Base-by-base conservation (phyloP, 2,113 vertebrate species). In the Sphyrna mokarran region DNA sequence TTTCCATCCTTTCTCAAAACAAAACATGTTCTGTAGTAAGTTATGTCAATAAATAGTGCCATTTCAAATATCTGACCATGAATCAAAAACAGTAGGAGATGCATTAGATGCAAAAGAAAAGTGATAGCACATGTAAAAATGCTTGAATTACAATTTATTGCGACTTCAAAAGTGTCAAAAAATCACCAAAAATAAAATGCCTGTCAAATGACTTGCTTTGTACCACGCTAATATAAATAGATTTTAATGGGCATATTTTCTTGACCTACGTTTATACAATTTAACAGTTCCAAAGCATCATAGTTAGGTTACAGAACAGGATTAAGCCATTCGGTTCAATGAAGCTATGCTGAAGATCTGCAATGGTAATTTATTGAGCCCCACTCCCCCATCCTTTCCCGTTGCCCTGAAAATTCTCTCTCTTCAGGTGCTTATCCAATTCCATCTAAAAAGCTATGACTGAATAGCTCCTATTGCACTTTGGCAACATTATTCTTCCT, bases 61-160 rank as follows among this genome's bases (percentile, higher is more conserved):
- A 69, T 95, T 94, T 66, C 72, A n/a, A n/a, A 93, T 93, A 93
- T 37, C 94, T 48, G 40, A 95, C 54, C 68, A 29, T 22, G 70
- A 18, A 26, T 43, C 69, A 76, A 26, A 48, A 63, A 23, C n/a
- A 4, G 61, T 20, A 37, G 14, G 14, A 20, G 87, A 1, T 63
- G 33, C 33, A 91, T 91, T 18, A 8, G 58, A 37, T 5, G n/a
- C n/a, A 14, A 63, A 91, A 29, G 48, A 29, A 48, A 94, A 94
- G 37, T 13, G 18, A 37, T 94, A 69, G 54, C 20, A 94, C 43
- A 20, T 66, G 70, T 94, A 40, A 94, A 94, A 95, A 95, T 33
- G 29, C 33, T 95, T 72, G 48, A 54, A 40, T 95, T 5, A 54
- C 87, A 61, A 61, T 58, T 23, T 43, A 72, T 70, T 26, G 43